Base-by-base conservation (phyloP, 2,797 vertebrate species). In the Amazona ochrocephala region DNA sequence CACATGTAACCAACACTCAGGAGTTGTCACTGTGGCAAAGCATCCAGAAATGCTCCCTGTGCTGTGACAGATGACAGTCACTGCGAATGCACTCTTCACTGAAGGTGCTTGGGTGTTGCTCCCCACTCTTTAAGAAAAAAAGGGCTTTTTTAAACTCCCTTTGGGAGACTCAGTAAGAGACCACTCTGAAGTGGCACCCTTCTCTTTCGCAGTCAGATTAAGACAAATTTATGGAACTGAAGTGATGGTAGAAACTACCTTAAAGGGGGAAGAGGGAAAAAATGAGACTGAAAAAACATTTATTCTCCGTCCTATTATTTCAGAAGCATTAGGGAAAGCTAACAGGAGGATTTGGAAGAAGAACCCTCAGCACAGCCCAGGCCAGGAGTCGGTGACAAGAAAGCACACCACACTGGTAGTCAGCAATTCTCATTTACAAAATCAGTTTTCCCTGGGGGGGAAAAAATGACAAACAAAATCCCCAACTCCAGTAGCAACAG, bases 1-100 rank as follows among this genome's bases (percentile, higher is more conserved):
- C 9, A 5, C 0, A 3, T 0, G 0, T 7, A n/a, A 72, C 44
- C 58, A 39, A 6, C 27, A 1, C 42, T 8, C 0, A 0, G 51
- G 27, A n/a, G 22, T 3, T 37, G 45, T 37, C 65, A 7, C 51
- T 13, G 47, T 13, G 37, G 39, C 70, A 48, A 21, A 66, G 82
- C 0, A 0, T 48, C 62, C 45, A 68, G 45, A 39, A 78, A 50
- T 3, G 22, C 19, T 45, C 72, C 32, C 53, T 65, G 11, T 27
- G 27, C 78, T 54, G 42, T 23, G 39, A 30, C 53, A 72, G 34
- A 51, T 8, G 47, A 22, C 7, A 37, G 11, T 4, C 24, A 62
- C 1, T 42, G n/a, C 29, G 51, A 60, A 56, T 14, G 30, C 34
- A 24, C 32, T 64, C 78, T 24, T 37, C 73, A n/a, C 12, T 34